These are phyloP conservation scores for Plemyria rubiginata DNA, from an alignment of 2,888 invertebrate genomes.

Conservation along the genomic window DNA sequence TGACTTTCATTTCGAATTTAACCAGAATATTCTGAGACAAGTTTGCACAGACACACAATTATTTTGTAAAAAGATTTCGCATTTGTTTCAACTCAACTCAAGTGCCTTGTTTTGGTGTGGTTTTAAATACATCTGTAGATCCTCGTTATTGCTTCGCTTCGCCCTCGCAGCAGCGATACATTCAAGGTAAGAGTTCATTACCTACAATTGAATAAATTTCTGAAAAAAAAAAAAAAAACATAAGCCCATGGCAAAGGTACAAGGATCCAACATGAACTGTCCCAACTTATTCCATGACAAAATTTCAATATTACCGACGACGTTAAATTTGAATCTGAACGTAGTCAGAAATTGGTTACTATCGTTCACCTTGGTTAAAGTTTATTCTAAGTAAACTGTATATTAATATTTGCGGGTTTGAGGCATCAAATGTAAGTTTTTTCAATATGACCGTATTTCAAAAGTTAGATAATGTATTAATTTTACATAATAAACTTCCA, in stretches of 20 bases:
- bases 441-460: too few species aligned
- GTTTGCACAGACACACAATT: not conserved
- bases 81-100: not conserved
- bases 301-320: too few species aligned
- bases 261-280: not conserved
- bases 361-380: too few species aligned
- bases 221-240: not conserved
- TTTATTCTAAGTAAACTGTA: too few species aligned
- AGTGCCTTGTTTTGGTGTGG: not conserved
- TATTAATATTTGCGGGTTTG: too few species aligned
- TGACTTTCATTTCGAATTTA: not conserved
- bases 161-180: slow-evolving; percentile 19
- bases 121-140: not conserved
- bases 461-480: too few species aligned
- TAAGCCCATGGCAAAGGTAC: not conserved
- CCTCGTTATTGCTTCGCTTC: slow-evolving; percentile 7
- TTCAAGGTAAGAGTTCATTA: slow-evolving; percentile 33
- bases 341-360: too few species aligned
- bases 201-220: not conserved
- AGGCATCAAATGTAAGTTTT: too few species aligned
- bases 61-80: not conserved
- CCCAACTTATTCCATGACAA: not conserved
- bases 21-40: not conserved
- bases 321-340: too few species aligned
- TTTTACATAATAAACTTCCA: too few species aligned